Evolutionary conservation across 2,797 vertebrate species (phyloP), one percentile per base, ranked within the genome.

Genomic region (Silurus aristotelis): DNA sequence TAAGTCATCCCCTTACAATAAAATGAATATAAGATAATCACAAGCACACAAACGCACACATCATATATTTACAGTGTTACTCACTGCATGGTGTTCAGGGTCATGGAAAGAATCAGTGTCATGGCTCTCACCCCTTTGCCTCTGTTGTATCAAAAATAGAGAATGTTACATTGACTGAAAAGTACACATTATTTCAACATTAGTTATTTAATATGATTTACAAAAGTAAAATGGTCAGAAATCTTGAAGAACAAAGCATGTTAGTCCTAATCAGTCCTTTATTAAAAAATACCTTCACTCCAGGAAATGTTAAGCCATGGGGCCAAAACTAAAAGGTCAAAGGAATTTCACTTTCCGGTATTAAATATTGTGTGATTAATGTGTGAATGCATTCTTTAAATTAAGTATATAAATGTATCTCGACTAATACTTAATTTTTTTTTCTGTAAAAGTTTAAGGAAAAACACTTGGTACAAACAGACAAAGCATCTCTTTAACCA

Each of bases 271-370:
- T 79, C 64, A 43, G 46, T 83, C 73, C 46, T 80, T 82, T 93
- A 91, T 93, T 93, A 91, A 93, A 92, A 89, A 90, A 93, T 90
- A 91, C 91, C 91, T 91, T 86, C 76, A 83, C 90, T 86, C 87
- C 75, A 72, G 90, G 86, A 88, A 60, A 86, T 58, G 64, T 83
- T 84, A 90, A 89, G 87, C 82, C 80, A 73, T 38, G 85, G 43
- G 80, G 82, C 72, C 64, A 76, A 72, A 17, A 64, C 43, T 52
- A 70, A 89, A 85, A 83, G 63, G 19, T 58, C 64, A 13, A 56
- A 70, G 20, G 80, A 89, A 87, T 86, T 85, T 8, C 6, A 80
- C 61, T 85, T 83, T 84, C 61, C 43, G 27, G 31, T 70, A 27
- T 27, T n/a, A 38, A 38, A 38, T 17, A 48, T 8, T 52, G 71